Percentiles rank a stretch among this genome's conserved stretches.
Conservation (phyloP, 2,797 vertebrate species). For the Oryzias dopingdopingensis region DNA sequence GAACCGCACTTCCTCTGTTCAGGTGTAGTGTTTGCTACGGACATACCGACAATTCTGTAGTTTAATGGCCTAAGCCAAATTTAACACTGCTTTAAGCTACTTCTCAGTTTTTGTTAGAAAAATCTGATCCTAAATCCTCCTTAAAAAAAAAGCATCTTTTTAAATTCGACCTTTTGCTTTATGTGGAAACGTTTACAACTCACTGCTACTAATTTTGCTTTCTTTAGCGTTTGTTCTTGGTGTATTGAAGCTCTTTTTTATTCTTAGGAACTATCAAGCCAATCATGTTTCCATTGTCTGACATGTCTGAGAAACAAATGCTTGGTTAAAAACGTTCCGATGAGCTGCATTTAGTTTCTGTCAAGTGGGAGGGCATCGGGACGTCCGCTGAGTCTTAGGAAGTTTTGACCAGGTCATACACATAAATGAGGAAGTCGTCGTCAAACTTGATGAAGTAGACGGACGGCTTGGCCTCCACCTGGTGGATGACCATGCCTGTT, state of each 20-base stretch:
- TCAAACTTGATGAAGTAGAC: slow-evolving; percentile 99
- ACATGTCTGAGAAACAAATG: slow-evolving; percentile 15
- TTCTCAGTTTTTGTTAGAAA: background rate
- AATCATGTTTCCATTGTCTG: background rate
- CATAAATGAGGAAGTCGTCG: slow-evolving; percentile 98
- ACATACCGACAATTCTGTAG: background rate
- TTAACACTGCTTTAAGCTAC: background rate
- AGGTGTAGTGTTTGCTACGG: slow-evolving; percentile 5
- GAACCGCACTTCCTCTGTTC: too few species aligned
- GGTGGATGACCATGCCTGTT: slow-evolving; percentile 97
- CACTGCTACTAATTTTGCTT: background rate
- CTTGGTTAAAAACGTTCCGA: slow-evolving; percentile 19
- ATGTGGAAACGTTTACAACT: slow-evolving; percentile 1
- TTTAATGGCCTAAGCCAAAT: background rate
- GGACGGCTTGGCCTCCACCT: slow-evolving; percentile 96
- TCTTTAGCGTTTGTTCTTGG: background rate
- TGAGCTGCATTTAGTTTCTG: slow-evolving; percentile 21
- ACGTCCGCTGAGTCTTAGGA: slow-evolving; percentile 77
- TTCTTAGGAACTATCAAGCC: background rate
- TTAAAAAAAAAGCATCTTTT: background rate
- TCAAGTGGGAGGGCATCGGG: slow-evolving; percentile 3
- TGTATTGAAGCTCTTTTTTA: background rate
- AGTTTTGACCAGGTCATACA: slow-evolving; percentile 97
- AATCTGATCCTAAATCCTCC: background rate
- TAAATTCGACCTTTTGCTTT: background rate